Conservation (phyloP, 2,797 vertebrate species). For the Malurus leucopterus region DNA sequence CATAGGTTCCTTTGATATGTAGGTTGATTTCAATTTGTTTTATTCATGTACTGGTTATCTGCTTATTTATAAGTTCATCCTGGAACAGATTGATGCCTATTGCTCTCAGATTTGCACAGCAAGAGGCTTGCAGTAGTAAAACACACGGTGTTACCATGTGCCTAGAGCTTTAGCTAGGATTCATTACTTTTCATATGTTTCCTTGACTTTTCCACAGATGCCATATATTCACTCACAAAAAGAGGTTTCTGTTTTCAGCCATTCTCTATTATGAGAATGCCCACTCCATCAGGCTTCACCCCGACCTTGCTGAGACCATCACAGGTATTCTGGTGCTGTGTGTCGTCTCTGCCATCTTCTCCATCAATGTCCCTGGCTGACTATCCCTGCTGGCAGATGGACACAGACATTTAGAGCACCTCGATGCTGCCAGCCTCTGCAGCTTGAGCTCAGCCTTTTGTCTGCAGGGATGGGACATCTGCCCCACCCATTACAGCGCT, state of each 20-base stretch:
- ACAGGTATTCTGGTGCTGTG: not conserved
- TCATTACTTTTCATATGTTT: not conserved
- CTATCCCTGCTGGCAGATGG: not conserved
- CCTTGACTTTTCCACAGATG: not conserved
- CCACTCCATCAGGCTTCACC: not conserved
- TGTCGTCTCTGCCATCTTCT: not conserved
- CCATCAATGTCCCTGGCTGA: not conserved
- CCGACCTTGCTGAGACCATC: not conserved
- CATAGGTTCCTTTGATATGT: conserved; percentile 6
- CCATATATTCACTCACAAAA: not conserved
- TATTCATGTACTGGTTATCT: conserved; percentile 10
- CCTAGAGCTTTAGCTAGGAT: not conserved
- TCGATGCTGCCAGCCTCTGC: not conserved
- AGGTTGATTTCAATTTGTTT: conserved; percentile 11
- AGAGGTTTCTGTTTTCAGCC: not conserved
- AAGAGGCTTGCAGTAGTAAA: not conserved
- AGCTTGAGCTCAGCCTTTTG: not conserved
- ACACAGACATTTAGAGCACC: not conserved
- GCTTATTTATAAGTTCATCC: conserved; percentile 1
- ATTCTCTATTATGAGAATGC: not conserved
- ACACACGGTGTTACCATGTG: not conserved
- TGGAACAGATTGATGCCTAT: not conserved
- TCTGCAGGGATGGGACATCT: not conserved
- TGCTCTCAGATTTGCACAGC: not conserved
- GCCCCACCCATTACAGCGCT: fast-evolving